Evolutionary conservation across 2,113 vertebrate species (phyloP).

Genomic region (Cyanoliseus patagonus): DNA sequence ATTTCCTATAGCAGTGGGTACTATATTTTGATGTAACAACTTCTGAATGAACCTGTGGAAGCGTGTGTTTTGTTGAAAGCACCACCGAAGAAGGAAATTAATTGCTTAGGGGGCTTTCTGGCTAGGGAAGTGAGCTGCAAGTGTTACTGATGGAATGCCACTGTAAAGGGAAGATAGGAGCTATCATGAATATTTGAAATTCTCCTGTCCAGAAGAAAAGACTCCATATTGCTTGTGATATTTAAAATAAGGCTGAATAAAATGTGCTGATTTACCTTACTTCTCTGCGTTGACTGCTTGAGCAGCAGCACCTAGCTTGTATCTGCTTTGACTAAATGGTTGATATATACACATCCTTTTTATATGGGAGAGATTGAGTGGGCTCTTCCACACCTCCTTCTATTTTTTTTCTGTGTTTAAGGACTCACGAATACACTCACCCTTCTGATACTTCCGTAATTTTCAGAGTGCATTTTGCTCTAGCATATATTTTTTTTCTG

Average conservation of each 20-base stretch:
- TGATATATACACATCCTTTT: not conserved
- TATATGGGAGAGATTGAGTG: not conserved
- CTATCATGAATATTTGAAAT: not conserved
- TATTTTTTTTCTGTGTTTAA: not conserved
- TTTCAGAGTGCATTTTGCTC: not conserved
- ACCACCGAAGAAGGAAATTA: not conserved
- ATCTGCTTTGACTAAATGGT: not conserved
- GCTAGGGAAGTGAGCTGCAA: not conserved
- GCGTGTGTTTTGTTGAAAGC: not conserved
- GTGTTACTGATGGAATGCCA: not conserved
- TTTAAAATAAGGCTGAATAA: not conserved
- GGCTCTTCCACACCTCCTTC: not conserved
- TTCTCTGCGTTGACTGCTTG: not conserved
- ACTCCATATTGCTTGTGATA: not conserved
- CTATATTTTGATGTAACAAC: not conserved
- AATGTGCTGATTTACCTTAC: not conserved
- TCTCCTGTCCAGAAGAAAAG: not conserved
- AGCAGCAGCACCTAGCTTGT: not conserved
- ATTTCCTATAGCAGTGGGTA: not conserved
- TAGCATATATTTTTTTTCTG: not conserved
- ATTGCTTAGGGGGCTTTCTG: not conserved
- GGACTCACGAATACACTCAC: not conserved
- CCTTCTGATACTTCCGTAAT: not conserved
- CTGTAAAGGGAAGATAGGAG: not conserved
- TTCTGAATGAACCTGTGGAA: slow-evolving; percentile 11